phyloP scores from a whole-genome alignment of 2,797 vertebrate species.

The Pyrrhura leucotis region DNA sequence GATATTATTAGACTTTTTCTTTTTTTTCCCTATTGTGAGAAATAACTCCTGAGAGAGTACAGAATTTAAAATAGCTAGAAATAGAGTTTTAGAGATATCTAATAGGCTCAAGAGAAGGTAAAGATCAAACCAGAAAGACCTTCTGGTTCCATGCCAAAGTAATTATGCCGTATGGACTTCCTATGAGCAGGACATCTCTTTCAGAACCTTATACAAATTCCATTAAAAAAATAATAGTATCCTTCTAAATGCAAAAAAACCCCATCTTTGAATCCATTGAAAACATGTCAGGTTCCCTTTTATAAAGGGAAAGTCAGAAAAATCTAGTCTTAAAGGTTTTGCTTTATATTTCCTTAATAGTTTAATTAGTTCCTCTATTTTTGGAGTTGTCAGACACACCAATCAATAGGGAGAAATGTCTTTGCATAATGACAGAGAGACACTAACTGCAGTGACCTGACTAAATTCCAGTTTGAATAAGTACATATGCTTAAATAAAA shows the following conservation, averaged over 20 bases:
- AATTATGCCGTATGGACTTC: neutral
- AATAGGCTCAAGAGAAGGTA: conserved; percentile 24
- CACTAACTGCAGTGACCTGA: neutral
- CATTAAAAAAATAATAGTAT: conserved; percentile 1
- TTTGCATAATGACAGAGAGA: neutral
- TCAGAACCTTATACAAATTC: neutral
- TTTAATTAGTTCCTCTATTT: conserved; percentile 8
- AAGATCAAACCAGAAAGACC: conserved; percentile 18
- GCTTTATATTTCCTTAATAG: neutral
- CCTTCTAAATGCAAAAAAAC: conserved; percentile 24
- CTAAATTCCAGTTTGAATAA: neutral
- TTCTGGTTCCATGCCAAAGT: conserved; percentile 10
- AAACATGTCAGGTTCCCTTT: conserved; percentile 4
- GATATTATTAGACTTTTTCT: neutral
- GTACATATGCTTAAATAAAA: neutral
- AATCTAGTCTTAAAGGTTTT: conserved; percentile 18
- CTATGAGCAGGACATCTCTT: neutral
- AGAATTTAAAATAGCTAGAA: conserved; percentile 38
- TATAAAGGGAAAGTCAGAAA: neutral
- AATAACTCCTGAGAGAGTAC: neutral
- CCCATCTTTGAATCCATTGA: neutral
- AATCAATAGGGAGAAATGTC: neutral
- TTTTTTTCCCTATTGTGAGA: neutral
- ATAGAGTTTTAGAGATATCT: conserved; percentile 29
- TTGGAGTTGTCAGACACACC: neutral